phyloP scores from a whole-genome alignment of 1,140 invertebrate genomes.

The Drosophila sp. region DNA sequence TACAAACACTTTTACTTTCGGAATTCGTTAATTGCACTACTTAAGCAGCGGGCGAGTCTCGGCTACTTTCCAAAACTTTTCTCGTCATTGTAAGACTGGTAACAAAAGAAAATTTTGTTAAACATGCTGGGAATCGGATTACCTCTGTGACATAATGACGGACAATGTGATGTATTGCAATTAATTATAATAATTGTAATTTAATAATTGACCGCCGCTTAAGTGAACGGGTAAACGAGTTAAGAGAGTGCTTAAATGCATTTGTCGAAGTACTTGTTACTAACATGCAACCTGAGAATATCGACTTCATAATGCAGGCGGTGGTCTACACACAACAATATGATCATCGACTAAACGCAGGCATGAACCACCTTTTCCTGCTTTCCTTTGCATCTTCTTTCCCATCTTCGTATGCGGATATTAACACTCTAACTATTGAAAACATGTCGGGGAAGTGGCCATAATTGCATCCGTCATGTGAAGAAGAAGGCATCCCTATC shows the following conservation, averaged over 20 bases:
- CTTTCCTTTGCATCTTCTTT: slow-evolving; percentile 1
- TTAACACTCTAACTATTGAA: slow-evolving; percentile 19
- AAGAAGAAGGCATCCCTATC: too few species aligned
- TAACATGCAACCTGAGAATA: too few species aligned
- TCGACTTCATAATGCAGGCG: neutral
- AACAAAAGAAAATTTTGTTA: slow-evolving; percentile 46
- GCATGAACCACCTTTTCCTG: neutral
- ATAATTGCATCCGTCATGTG: too few species aligned
- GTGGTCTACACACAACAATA: neutral
- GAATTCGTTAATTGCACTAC: slow-evolving; percentile 68
- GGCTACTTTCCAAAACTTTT: slow-evolving; percentile 65
- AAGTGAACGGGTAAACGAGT: neutral
- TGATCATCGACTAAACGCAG: neutral
- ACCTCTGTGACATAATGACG: slow-evolving; percentile 62
- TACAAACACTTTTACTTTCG: slow-evolving; percentile 71
- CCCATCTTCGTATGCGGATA: slow-evolving; percentile 34
- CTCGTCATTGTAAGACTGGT: slow-evolving; percentile 28
- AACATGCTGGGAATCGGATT: slow-evolving; percentile 51
- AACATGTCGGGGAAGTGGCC: slow-evolving; percentile 23
- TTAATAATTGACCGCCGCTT: slow-evolving; percentile 62
- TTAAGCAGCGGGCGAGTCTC: slow-evolving; percentile 67
- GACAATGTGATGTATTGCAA: slow-evolving; percentile 39
- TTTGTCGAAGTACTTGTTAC: too few species aligned
- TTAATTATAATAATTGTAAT: slow-evolving; percentile 67
- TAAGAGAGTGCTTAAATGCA: neutral